A percentile compares a stretch with the other conserved stretches of the same genome.
Conservation (phyloP, 1,140 invertebrate genomes). For the Rhagoletis pomonella region DNA sequence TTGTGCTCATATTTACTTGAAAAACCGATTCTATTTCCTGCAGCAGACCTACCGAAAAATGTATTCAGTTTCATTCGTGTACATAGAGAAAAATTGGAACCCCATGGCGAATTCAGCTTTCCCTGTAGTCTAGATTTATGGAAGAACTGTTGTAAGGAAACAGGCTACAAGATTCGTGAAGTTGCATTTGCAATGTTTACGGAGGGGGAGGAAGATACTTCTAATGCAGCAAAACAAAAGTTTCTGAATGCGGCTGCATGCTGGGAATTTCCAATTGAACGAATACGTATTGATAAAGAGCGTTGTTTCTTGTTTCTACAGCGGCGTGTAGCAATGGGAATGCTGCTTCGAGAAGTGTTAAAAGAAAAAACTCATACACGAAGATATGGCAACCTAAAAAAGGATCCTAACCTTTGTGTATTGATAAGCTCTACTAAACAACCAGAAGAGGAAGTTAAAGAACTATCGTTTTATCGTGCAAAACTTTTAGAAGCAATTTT, state of each 20-base stretch:
- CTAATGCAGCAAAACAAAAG: not conserved
- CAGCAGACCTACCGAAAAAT: not conserved
- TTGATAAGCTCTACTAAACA: not conserved
- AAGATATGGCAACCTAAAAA: conserved; percentile 20
- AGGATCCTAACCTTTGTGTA: not conserved
- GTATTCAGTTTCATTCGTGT: conserved; percentile 73
- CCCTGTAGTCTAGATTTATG: conserved; percentile 75
- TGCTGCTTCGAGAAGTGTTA: conserved; percentile 50
- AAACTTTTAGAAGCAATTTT: conserved; percentile 58
- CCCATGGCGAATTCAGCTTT: conserved; percentile 76
- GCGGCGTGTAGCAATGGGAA: not conserved
- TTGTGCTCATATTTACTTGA: conserved; percentile 48
- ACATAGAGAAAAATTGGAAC: conserved; percentile 74
- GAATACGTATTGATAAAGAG: conserved; percentile 40
- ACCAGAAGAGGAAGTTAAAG: not conserved
- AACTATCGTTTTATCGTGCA: conserved; percentile 60
- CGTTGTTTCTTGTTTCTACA: conserved; percentile 49
- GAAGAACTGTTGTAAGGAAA: conserved; percentile 70
- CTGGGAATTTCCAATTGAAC: conserved; percentile 48
- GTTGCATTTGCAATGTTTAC: conserved; percentile 5
- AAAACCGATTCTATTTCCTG: not conserved
- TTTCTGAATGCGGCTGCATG: conserved; percentile 26
- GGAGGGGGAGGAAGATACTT: not conserved
- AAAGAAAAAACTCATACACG: not conserved
- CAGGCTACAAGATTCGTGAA: not conserved